Evolutionary conservation across 2,888 invertebrate genomes (phyloP).

Genomic region (Mamestra brassicae): DNA sequence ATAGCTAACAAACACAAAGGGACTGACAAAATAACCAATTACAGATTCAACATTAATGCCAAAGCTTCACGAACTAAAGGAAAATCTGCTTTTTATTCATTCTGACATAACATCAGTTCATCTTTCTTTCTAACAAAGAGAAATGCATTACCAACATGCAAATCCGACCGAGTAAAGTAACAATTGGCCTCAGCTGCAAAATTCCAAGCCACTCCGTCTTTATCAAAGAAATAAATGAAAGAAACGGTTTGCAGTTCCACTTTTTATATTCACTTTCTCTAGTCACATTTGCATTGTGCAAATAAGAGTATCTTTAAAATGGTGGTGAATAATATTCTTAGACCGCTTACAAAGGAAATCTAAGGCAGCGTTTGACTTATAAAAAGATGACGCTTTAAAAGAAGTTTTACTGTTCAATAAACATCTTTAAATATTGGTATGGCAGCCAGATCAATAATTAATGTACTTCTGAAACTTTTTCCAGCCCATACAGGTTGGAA

Average conservation of each 20-base stretch:
- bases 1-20: conserved; percentile 32
- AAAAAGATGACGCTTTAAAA: conserved; percentile 41
- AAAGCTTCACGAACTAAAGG: conserved; percentile 37
- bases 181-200: conserved; percentile 85
- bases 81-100: conserved; percentile 67
- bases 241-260: conserved; percentile 69
- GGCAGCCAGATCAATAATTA: too few species aligned
- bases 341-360: conserved; percentile 57
- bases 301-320: conserved; percentile 76
- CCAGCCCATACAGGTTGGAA: too few species aligned
- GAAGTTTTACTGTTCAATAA: conserved; percentile 30
- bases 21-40: conserved; percentile 38
- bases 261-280: conserved; percentile 79
- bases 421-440: too few species aligned
- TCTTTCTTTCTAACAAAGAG: conserved; percentile 75
- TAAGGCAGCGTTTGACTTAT: conserved; percentile 39
- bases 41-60: conserved; percentile 52
- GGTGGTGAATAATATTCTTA: conserved; percentile 67
- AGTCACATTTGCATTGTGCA: conserved; percentile 82
- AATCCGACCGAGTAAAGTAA: conserved; percentile 79
- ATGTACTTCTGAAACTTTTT: too few species aligned
- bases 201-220: conserved; percentile 76
- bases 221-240: conserved; percentile 85
- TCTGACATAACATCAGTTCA: conserved; percentile 74
- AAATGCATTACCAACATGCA: conserved; percentile 81